Evolutionary conservation across 2,888 invertebrate species (phyloP).

Genomic region (Lathronympha strigana): DNA sequence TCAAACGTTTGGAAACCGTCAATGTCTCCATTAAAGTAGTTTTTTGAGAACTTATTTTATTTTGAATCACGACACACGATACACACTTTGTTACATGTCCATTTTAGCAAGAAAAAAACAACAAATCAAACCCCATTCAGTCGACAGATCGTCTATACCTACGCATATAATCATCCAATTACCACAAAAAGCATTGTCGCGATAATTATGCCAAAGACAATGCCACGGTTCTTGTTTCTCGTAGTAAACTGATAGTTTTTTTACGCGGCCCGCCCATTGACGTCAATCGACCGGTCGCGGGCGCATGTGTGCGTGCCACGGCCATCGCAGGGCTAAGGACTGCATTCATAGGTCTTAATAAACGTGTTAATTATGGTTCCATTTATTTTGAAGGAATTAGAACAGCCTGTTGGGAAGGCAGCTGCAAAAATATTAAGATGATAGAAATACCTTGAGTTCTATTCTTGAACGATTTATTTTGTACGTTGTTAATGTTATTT

Average conservation of each 20-base stretch:
- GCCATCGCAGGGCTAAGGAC: slow-evolving; percentile 46
- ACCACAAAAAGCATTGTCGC: slow-evolving; percentile 31
- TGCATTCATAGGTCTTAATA: slow-evolving; percentile 17
- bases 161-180: slow-evolving; percentile 29
- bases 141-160: slow-evolving; percentile 4
- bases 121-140: not conserved
- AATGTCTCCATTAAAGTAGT: no score
- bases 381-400: not conserved
- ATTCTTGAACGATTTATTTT: no score
- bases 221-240: slow-evolving; percentile 69
- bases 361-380: not conserved
- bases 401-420: not conserved
- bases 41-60: no score
- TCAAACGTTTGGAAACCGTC: no score
- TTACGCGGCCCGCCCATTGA: slow-evolving; percentile 76
- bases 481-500: no score
- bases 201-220: slow-evolving; percentile 57
- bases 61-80: no score
- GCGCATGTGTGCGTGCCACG: slow-evolving; percentile 55
- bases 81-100: no score
- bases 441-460: no score
- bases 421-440: no score
- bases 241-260: slow-evolving; percentile 80
- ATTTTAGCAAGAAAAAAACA: not conserved
- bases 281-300: slow-evolving; percentile 77